Base-by-base conservation (phyloP, 2,113 vertebrate genomes). In the Colossoma macropomum region DNA sequence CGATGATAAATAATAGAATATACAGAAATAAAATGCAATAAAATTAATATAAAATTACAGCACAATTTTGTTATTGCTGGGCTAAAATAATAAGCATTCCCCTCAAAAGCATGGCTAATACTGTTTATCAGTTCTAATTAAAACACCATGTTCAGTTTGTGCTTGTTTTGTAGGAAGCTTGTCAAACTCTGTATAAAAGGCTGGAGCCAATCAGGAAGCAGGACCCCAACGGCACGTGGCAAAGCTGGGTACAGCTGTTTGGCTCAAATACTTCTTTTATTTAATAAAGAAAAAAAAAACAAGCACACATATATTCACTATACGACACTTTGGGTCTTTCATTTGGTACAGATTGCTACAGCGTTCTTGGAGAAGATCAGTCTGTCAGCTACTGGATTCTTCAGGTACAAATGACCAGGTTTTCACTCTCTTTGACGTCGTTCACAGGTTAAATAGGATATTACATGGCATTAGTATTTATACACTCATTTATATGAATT, bases 311-410 rank as follows among this genome's bases (percentile, higher is more conserved):
- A 71, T 38, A 5, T 7, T 28, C 16, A 1, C 4, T 50, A 11
- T 77, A 16, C 19, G 21, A 0, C 0, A 1, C 59, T 27, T 27
- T 0, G 66, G 4, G 3, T 48, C 12, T 34, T 38, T 75, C 0
- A 38, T 83, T 68, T 75, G 87, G 65, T 91, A 28, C 90, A 98
- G 96, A 85, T 95, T 86, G 84, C 75, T 48, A 87, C 86, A 81
- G 96, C 97, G 13, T 96, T 95, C 90, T 78, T 95, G 66, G 83
- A 95, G 80, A 96, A 92, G 74, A 94, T 97, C 88, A 97, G 89
- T 80, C 91, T 99, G 75, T 98, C 97, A 38, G 94, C 96, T 23
- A 97, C 96, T 75, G 97, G 97, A 89, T 97, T 92, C 87, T 95
- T 94, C 91, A 96, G 94, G 97, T 98, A 94, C 85, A 50, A 8